Evolutionary conservation across 2,888 invertebrate genomes (phyloP), one percentile per base, ranked within the genome.

Genomic region (Torymus texanus): DNA sequence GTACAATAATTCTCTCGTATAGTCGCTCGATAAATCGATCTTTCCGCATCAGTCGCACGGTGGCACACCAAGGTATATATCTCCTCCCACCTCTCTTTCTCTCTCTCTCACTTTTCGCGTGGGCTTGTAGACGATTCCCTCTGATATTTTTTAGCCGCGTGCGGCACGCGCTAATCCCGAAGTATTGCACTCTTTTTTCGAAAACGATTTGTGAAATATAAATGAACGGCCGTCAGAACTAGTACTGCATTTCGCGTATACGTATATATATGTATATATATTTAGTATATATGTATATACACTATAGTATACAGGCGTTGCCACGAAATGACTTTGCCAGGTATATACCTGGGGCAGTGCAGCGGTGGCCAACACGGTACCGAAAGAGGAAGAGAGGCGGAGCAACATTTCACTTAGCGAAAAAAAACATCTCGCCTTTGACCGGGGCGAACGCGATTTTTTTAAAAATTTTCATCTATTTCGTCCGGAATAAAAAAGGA

Each of bases 161-260:
- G 2, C 51, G 55, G 79, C 55, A 11, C 78, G 83, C 85, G 85
- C 83, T 89, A 89, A 88, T 89, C 88, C 88, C 85, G 82, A 86
- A 87, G 87, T 88, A 88, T 89, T 87, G 88, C 87, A 84, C 85
- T 86, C 85, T 87, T 73, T 21, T 88, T 88, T 88, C 85, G 85
- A 87, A 87, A 88, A 86, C 86, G 86, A 88, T 88, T 87, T 86
- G 85, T 85, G 86, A 85, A 87, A 87, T 88, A 88, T 88, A 88
- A 88, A 89, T 87, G 87, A 88, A 87, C 66, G 73, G 13, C 59
- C 73, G 53, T 29, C 67, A 13, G 55, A 53, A 61, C 58, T 75
- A 66, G 29, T 11, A 18, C 16, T 4, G 13, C 11, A 8, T 41
- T 41, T 41, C 8, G 41, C n/a, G 16, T 11, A 11, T 21, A 51